phyloP scores from a whole-genome alignment of 2,113 vertebrate genomes.

The Ptyas mucosa region DNA sequence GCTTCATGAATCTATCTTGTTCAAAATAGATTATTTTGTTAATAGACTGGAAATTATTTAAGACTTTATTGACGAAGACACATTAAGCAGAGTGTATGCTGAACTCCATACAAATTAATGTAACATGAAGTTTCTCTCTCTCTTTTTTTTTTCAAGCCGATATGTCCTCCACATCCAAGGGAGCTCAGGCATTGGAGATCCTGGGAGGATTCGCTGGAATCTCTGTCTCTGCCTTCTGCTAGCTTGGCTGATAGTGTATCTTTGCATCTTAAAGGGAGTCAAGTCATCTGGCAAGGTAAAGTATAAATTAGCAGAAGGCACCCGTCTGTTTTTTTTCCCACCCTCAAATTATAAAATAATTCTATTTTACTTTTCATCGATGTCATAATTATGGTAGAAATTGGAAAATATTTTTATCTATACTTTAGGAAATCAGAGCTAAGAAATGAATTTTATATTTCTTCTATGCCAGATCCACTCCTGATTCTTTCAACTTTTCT shows the following conservation, averaged over 20 bases:
- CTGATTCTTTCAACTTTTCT: not conserved
- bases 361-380: rapidly evolving
- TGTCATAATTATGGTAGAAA: not conserved
- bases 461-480: not conserved
- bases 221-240: constrained; percentile 78
- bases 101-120: not conserved
- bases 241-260: constrained; percentile 77
- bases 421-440: not conserved
- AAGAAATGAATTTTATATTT: not conserved
- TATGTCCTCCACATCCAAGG: constrained; percentile 80
- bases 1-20: not conserved
- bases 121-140: not conserved
- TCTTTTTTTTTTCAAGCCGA: constrained; percentile 61
- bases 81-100: not conserved
- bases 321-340: not conserved
- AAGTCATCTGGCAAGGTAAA: constrained; percentile 82
- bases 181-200: constrained; percentile 75
- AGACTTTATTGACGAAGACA: not conserved
- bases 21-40: not conserved
- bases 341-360: not conserved
- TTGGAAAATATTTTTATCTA: not conserved
- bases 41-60: not conserved
- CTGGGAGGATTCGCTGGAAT: constrained; percentile 75
- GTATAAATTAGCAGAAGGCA: not conserved
- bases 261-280: constrained; percentile 80